Base-by-base conservation (phyloP, 2,888 invertebrate genomes). In the Heliconius aoede region DNA sequence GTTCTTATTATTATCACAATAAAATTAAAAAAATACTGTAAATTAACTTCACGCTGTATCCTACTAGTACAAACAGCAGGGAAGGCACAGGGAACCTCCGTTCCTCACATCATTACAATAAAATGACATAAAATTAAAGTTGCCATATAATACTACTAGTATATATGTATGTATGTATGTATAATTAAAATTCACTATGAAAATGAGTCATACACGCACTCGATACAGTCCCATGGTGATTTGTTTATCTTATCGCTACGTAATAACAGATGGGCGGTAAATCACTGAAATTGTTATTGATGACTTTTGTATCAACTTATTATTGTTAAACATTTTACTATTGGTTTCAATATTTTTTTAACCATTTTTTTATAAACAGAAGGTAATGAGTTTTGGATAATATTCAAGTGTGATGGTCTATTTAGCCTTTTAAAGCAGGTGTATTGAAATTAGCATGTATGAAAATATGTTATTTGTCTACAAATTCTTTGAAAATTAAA, bases 241-340 rank as follows among this genome's bases (percentile, higher is more conserved):
- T 79, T 80, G 79, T 80, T 75, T 75, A 79, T 79, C 75, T 79
- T 79, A 78, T 79, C 76, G 62, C 71, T 18, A 1, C 36, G 73
- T 72, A 79, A 80, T 79, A 80, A 80, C 74, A 76, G 75, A 67
- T 55, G 72, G 78, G 64, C 80, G 75, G 76, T 79, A 80, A 79
- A 78, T 80, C 79, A 80, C 75, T 62, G 67, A 73, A 79, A 79
- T 80, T 78, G 79, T 76, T 76, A 78, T 77, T 55, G 77, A 79
- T 77, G 74, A 69, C 69, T 55, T 55, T 69, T 69, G 69, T 55
- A 51, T 32, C 55, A 55, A 55, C 32, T 69, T 69, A 69, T 69
- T 69, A 69, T 69, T 55, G 24, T 60, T 60, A 69, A 69, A 55
- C 21, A 68, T 51, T 67, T 21, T 55, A 55, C n/a, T 65, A 64